These are phyloP conservation scores for Hipposideros larvatus DNA, from an alignment of 2,797 vertebrate species.

Conservation along the genomic window DNA sequence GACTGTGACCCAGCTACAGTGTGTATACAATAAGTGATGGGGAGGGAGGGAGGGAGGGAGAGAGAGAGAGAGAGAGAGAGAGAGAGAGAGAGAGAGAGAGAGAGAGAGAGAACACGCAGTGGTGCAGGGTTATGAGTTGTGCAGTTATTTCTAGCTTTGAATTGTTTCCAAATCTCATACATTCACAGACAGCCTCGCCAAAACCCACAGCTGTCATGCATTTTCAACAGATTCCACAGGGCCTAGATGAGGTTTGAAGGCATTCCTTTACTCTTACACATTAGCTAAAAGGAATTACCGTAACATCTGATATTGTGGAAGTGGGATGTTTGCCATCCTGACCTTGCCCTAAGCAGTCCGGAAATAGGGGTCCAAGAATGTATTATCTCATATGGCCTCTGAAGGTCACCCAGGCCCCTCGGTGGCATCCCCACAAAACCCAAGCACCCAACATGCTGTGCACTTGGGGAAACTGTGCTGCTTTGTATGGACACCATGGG, in stretches of 20 bases:
- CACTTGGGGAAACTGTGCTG: slow-evolving; percentile 89
- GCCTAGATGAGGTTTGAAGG: slow-evolving; percentile 94
- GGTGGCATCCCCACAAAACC: slow-evolving; percentile 73
- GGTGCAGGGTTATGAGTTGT: slow-evolving; percentile 83
- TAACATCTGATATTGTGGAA: slow-evolving; percentile 99
- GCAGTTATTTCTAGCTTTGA: slow-evolving; percentile 90
- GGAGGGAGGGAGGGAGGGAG: background rate
- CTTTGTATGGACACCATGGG: slow-evolving; percentile 86
- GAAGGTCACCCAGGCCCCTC: slow-evolving; percentile 89
- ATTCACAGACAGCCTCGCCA: slow-evolving; percentile 93
- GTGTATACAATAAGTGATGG: slow-evolving; percentile 80
- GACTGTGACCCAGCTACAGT: slow-evolving; percentile 67
- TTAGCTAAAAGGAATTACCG: slow-evolving; percentile 96
- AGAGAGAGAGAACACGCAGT: slow-evolving; percentile 28
- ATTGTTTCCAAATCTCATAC: slow-evolving; percentile 92
- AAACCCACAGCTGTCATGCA: slow-evolving; percentile 97
- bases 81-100: background rate
- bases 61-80: background rate
- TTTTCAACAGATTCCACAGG: slow-evolving; percentile 98
- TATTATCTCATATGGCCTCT: slow-evolving; percentile 94
- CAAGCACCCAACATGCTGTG: slow-evolving; percentile 90
- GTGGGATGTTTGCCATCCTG: slow-evolving; percentile 95
- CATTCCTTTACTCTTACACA: slow-evolving; percentile 98
- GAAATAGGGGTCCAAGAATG: slow-evolving; percentile 94
- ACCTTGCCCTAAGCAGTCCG: slow-evolving; percentile 96